Evolutionary conservation across 1,140 invertebrate genomes (phyloP), one percentile per base, ranked within the genome.

Genomic region (Trachymyrmex septentrionalis): DNA sequence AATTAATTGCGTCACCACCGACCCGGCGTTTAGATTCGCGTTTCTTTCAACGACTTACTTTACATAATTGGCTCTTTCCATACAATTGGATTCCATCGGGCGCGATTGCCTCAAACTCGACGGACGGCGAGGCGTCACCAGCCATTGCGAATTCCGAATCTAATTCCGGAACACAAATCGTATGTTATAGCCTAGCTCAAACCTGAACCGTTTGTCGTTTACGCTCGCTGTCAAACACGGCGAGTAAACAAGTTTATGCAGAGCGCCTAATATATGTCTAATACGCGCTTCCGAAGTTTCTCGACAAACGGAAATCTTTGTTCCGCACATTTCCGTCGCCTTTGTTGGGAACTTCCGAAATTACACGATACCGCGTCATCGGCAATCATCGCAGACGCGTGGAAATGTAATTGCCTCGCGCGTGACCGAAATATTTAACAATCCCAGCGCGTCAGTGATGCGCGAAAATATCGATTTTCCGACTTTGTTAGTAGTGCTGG

Each of bases 221-320:
- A 61, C 48, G 73, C 63, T 38, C 71, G 61, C 53, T 30, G 77
- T 63, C 66, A 57, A 69, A 69, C 38, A 61, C 80, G 44, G 12
- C 61, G 67, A 66, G 38, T 78, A 87, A 89, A 85, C 89, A 89
- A 89, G 87, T 87, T 72, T 78, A 9, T 63, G 34, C 73, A 12
- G 61, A 61, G 50, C 72, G 61, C 67, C 77, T 71, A 86, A 88
- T 34, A 34, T 34, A 34, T 81, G 55, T 88, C 84, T 89, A 88
- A 89, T 63, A 57, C 53, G 87, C 34, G 71, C 53, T 50, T 4
- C 9, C 55, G 24, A 44, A 77, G 61, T 86, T 88, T 24, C 71
- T 19, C 61, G 76, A 86, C 27, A 76, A 88, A 82, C 73, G 88
- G 82, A 88, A 89, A 89, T 88, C 88, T 88, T 89, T 72, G 87